phyloP scores from a whole-genome alignment of 1,140 invertebrate genomes.

The Heliconius himera region DNA sequence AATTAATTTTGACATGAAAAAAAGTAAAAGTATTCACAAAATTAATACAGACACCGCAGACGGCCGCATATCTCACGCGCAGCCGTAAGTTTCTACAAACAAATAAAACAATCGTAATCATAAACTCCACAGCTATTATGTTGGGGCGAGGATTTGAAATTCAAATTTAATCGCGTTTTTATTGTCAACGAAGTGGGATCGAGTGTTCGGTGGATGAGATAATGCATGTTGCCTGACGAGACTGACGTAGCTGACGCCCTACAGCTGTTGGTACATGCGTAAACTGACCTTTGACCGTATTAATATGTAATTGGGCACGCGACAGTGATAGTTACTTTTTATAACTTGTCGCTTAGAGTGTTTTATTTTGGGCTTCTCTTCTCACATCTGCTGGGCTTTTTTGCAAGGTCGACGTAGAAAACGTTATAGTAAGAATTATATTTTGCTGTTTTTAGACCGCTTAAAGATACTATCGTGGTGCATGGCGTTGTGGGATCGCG shows the following conservation, averaged over 20 bases:
- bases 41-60: not conserved
- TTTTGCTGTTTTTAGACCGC: no score
- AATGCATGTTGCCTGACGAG: not conserved
- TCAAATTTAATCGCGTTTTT: constrained; percentile 21
- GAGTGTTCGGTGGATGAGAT: not conserved
- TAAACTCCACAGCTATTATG: constrained; percentile 5
- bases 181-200: not conserved
- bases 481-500: no score
- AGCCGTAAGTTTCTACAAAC: not conserved
- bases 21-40: no score
- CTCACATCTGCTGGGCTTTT: no score
- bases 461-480: no score
- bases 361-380: not conserved
- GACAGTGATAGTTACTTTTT: not conserved
- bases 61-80: not conserved
- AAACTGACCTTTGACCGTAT: constrained; percentile 11
- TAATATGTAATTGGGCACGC: constrained; percentile 18
- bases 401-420: no score
- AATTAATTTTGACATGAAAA: no score
- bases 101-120: constrained; percentile 25
- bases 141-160: constrained; percentile 22
- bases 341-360: not conserved
- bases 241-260: not conserved
- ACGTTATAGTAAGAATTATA: no score
- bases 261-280: not conserved